Base-by-base conservation (phyloP, 2,888 invertebrate genomes). In the Drosophila setosimentum region DNA sequence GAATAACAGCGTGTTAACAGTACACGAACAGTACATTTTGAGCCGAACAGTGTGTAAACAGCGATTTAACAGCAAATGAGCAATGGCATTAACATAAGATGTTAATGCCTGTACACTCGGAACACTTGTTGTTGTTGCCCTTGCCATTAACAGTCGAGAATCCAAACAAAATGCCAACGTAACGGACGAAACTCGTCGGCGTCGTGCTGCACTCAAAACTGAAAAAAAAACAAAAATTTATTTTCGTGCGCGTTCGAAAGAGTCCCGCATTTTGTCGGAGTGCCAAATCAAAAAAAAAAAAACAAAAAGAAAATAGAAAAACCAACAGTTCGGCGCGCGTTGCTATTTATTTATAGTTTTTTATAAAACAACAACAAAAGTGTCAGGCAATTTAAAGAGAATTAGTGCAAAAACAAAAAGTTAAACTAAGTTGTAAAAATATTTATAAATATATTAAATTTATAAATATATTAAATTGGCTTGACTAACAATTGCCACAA, bases 81-180 rank as follows among this genome's bases (percentile, higher is more conserved):
- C 32, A 21, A 16, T 29, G 6, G 0, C 35, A 21, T 27, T 33
- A 37, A 37, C 63, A 45, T 16, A 10, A 2, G 11, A 70, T 80
- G 77, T 76, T 60, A 55, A 49, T 10, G 24, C 30, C n/a, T 51
- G 29, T 49, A 24, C 16, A 29, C 53, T 29, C 33, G 32, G 49
- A 53, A 72, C 78, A 80, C 78, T 80, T 80, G 81, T 80, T 80
- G 81, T 80, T 80, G 67, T 75, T 54, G 40, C 49, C 7, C 48
- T 54, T 63, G 80, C 81, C 91, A 82, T 83, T 81, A 85, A 79
- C 85, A 73, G 81, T 83, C 82, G 83, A 82, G 80, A 82, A 78
- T 83, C 80, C 75, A 84, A 82, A 80, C 80, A 87, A 82, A 70
- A 89, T 89, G 89, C 79, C 78, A 57, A 45, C 77, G 78, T 89